Conservation (phyloP, 1,140 invertebrate species). For the Magallana gigas region DNA sequence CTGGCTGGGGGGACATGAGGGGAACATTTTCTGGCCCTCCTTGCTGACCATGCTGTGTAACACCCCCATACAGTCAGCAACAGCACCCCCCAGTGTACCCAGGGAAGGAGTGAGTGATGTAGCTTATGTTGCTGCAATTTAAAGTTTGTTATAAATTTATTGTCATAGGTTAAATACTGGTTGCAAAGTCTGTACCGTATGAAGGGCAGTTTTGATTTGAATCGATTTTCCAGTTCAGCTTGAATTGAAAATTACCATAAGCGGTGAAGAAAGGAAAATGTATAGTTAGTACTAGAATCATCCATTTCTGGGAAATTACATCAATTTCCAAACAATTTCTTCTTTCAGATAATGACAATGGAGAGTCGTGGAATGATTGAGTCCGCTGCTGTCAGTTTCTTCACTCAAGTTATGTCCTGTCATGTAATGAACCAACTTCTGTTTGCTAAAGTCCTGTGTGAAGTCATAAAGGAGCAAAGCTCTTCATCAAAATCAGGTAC, state of each 20-base stretch:
- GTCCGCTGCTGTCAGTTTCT: constrained; percentile 78
- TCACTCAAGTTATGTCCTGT: constrained; percentile 87
- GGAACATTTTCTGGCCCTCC: constrained; percentile 90
- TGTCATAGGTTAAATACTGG: too few relatives aligned
- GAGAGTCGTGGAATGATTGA: constrained; percentile 76
- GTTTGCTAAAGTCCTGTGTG: constrained; percentile 88
- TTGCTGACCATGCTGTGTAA: constrained; percentile 87
- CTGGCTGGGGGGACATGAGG: constrained; percentile 90
- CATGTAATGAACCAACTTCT: constrained; percentile 91
- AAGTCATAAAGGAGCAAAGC: constrained; percentile 86
- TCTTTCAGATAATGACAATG: constrained; percentile 69
- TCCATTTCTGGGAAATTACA: neutral
- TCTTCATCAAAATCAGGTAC: constrained; percentile 81
- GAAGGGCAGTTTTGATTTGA: too few relatives aligned
- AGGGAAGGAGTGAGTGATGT: neutral
- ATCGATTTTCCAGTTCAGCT: too few relatives aligned
- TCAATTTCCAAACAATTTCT: neutral
- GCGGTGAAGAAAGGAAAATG: too few relatives aligned
- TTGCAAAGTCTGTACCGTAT: too few relatives aligned
- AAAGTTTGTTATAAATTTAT: too few relatives aligned
- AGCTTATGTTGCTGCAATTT: neutral
- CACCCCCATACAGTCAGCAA: constrained; percentile 78
- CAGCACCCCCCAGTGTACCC: constrained; percentile 13
- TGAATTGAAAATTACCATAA: too few relatives aligned
- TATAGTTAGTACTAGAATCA: too few relatives aligned